phyloP scores from a whole-genome alignment of 2,888 invertebrate species.

The Nebria salina region DNA sequence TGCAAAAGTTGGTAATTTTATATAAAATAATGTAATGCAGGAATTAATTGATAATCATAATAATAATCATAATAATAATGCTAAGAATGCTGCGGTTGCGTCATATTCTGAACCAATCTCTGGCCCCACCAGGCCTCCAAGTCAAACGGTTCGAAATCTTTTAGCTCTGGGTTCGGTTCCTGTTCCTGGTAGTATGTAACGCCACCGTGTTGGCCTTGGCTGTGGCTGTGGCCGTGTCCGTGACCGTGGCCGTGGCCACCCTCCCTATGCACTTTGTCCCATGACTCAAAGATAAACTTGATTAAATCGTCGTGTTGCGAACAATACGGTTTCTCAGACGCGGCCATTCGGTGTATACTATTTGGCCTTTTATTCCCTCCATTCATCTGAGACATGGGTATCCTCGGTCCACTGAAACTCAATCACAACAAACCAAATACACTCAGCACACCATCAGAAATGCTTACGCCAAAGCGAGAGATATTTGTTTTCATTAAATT shows the following conservation, averaged over 20 bases:
- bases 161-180: slow-evolving; percentile 66
- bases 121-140: slow-evolving; percentile 81
- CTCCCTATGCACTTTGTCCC: slow-evolving; percentile 70
- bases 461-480: no score
- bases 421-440: neutral
- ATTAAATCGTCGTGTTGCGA: slow-evolving; percentile 81
- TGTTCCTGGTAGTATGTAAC: slow-evolving; percentile 74
- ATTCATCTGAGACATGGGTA: slow-evolving; percentile 60
- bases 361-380: slow-evolving; percentile 56
- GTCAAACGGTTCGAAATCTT: slow-evolving; percentile 82
- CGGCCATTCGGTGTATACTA: slow-evolving; percentile 55
- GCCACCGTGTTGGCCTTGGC: slow-evolving; percentile 53
- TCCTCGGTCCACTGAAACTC: slow-evolving; percentile 58
- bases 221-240: slow-evolving; percentile 47
- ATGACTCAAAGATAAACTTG: slow-evolving; percentile 81
- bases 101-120: slow-evolving; percentile 74
- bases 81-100: slow-evolving; percentile 64
- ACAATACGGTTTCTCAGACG: slow-evolving; percentile 52
- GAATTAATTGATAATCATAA: slow-evolving; percentile 37
- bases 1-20: slow-evolving; percentile 5
- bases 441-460: no score
- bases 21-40: slow-evolving; percentile 11
- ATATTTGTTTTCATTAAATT: no score
- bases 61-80: no score
- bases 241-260: slow-evolving; percentile 50